Base-by-base conservation (phyloP, 2,888 invertebrate genomes). In the Argyresthia albistria region DNA sequence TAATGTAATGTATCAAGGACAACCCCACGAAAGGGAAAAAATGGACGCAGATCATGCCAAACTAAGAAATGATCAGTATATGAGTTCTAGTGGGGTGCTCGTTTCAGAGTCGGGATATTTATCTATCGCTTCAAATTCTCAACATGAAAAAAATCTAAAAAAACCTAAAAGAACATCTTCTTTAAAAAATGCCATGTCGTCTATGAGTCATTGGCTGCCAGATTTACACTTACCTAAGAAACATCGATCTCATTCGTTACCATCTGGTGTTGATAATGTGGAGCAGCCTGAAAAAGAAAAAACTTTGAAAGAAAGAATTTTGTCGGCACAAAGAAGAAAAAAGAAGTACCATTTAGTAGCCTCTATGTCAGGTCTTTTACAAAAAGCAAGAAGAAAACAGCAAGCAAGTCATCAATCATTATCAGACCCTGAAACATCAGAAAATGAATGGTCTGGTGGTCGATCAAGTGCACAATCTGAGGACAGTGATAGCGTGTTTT, bases 331-430 rank as follows among this genome's bases (percentile, higher is more conserved):
- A 60, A 71, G 88, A 63, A 92, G 93, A 66, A 94, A 94, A 79
- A 95, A 94, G 73, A 94, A 94, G 68, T 93, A 93, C 60, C 92
- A 93, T 6, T 86, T 96, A 52, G 94, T 95, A 0, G 92, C 95
- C 0, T 95, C 95, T 0, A 93, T 96, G 79, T 95, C 95, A 1
- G 95, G 94, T 16, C 91, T 96, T 57, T 81, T 96, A 61, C 95
- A 95, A 73, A 96, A 95, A 81, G 95, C 95, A 0, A 93, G 95
- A 70, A 77, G 93, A 63, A 91, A 91, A 75, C 89, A 90, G 36
- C 88, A 88, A 66, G 79, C 87, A 36, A 86, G 88, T 60, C 86
- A 89, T 59, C 91, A 92, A 63, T 93, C 93, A 0, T 67, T 93
- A 51, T 93, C 94, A 10, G 93, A 94, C 67, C 93, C 93, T 4